These are phyloP conservation scores for Arctopsyche grandis DNA, from an alignment of 1,140 invertebrate species.

Conservation along the genomic window DNA sequence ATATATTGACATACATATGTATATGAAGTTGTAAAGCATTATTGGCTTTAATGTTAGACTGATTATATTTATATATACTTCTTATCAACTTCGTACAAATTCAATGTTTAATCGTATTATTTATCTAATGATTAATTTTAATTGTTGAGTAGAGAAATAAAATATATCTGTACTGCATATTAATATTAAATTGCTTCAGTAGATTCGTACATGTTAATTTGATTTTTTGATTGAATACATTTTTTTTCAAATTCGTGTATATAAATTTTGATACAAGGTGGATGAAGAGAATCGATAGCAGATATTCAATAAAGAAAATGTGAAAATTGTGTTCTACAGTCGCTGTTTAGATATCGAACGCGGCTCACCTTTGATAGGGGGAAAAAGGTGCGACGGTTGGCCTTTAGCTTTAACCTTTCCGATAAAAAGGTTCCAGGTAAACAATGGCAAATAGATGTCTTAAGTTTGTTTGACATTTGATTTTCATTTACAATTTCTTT, in stretches of 20 bases:
- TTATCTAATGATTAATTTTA: no score
- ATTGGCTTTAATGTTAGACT: no score
- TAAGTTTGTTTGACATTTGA: slow-evolving; percentile 35
- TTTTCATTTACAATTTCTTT: slow-evolving; percentile 2
- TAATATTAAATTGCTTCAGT: no score
- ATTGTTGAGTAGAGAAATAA: no score
- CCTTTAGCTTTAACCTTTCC: slow-evolving; percentile 32
- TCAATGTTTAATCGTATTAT: no score
- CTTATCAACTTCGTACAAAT: no score
- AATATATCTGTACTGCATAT: no score
- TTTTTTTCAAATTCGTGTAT: background rate
- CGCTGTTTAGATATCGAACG: background rate
- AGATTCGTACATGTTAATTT: no score
- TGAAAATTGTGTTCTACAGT: background rate
- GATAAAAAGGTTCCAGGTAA: slow-evolving; percentile 14
- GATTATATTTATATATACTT: no score
- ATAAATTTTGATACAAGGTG: no score
- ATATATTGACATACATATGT: no score
- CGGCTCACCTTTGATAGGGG: slow-evolving; percentile 15
- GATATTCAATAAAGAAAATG: background rate
- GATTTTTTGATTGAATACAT: background rate
- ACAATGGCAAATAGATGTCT: slow-evolving; percentile 20
- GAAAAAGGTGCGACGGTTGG: slow-evolving; percentile 13
- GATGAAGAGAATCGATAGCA: background rate
- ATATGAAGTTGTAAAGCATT: no score